Evolutionary conservation across 2,888 invertebrate species (phyloP).

Genomic region (Megamerina dolium): DNA sequence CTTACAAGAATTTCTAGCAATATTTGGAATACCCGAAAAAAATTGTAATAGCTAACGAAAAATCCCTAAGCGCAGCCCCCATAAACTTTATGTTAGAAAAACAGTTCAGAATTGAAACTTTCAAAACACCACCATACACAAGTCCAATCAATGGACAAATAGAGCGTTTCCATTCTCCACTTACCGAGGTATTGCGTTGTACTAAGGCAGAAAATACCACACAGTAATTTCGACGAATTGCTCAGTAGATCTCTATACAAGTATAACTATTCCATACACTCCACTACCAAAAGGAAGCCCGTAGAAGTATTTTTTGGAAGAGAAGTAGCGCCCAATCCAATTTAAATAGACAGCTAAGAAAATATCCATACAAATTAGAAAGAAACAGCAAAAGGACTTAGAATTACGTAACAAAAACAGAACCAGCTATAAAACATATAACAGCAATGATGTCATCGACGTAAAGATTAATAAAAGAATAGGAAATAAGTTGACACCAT

Average conservation of each 20-base stretch:
- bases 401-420: conserved; percentile 5
- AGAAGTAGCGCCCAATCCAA: background rate
- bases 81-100: conserved; percentile 1
- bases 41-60: no score
- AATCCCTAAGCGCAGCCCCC: no score
- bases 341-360: background rate
- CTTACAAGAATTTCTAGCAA: no score
- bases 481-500: background rate
- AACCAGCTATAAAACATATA: background rate
- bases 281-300: conserved; percentile 8
- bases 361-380: conserved; percentile 1
- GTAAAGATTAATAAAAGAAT: conserved; percentile 1
- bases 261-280: conserved; percentile 12
- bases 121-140: no score
- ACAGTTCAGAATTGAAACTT: background rate
- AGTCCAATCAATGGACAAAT: no score
- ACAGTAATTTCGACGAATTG: no score
- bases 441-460: background rate
- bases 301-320: conserved; percentile 8
- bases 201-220: no score
- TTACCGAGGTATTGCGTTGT: conserved; percentile 1
- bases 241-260: conserved; percentile 3
- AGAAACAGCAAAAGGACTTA: conserved; percentile 5
- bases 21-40: no score
- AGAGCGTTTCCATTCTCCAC: conserved; percentile 1